Percentiles rank a stretch among this genome's conserved stretches.
These are phyloP conservation scores for Eupithecia abbreviata DNA, from an alignment of 2,888 invertebrate genomes.

Conservation along the genomic window DNA sequence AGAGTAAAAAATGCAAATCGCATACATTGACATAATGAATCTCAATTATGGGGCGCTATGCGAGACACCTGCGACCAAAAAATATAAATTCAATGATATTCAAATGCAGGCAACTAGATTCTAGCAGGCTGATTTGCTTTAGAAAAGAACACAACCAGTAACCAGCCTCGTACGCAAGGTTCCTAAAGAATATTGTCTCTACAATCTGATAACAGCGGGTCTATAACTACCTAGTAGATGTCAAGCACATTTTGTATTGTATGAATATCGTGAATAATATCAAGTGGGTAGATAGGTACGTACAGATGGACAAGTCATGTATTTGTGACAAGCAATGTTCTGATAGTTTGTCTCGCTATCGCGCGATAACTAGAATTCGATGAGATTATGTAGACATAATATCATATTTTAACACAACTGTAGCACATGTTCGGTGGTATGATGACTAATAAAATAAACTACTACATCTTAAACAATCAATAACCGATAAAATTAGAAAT, in stretches of 20 bases:
- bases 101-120: slow-evolving; percentile 32
- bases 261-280: background rate
- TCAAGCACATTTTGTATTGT: slow-evolving; percentile 1
- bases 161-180: slow-evolving; percentile 6
- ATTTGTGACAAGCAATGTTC: background rate
- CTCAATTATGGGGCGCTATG: slow-evolving; percentile 37
- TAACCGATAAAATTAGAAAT: slow-evolving; percentile 2
- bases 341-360: background rate
- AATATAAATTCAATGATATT: slow-evolving; percentile 43
- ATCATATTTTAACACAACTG: background rate
- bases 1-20: slow-evolving; percentile 37
- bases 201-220: slow-evolving; percentile 22
- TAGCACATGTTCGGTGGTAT: background rate
- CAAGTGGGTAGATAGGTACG: background rate
- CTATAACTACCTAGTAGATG: background rate
- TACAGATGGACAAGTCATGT: background rate
- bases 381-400: background rate
- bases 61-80: slow-evolving; percentile 42
- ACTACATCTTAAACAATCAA: background rate
- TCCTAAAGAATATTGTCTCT: background rate
- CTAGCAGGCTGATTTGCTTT: slow-evolving; percentile 23
- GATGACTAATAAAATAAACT: background rate
- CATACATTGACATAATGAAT: slow-evolving; percentile 38
- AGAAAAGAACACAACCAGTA: slow-evolving; percentile 25
- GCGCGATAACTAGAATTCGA: background rate